Percentiles rank a stretch among this genome's conserved stretches.
Evolutionary conservation across 1,140 invertebrate genomes (phyloP).

Genomic region (Atta colombica): DNA sequence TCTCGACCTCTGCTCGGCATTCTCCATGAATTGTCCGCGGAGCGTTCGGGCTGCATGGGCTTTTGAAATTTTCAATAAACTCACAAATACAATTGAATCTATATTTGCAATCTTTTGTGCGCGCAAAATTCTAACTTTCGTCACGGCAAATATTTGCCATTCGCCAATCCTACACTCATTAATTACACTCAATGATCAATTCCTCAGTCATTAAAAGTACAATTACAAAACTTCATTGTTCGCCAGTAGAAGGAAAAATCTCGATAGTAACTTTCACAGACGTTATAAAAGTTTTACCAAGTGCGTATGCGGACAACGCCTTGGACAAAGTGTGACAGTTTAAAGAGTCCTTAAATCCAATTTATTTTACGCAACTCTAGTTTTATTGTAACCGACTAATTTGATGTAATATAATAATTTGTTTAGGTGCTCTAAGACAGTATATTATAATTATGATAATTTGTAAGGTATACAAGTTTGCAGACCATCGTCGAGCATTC

Average conservation of each 20-base stretch:
- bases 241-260: background rate
- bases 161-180: slow-evolving; percentile 22
- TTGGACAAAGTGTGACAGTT: background rate
- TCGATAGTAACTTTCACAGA: background rate
- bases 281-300: background rate
- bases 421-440: background rate
- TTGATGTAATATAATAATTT: background rate
- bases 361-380: background rate
- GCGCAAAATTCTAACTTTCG: slow-evolving; percentile 32
- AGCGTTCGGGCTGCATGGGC: slow-evolving; percentile 91
- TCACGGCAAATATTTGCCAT: slow-evolving; percentile 41
- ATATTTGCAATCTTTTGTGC: slow-evolving; percentile 20
- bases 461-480: background rate
- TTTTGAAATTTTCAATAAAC: slow-evolving; percentile 92
- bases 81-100: slow-evolving; percentile 49
- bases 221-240: slow-evolving; percentile 21
- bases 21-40: slow-evolving; percentile 90
- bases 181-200: slow-evolving; percentile 5
- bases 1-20: slow-evolving; percentile 91
- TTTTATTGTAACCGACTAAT: background rate
- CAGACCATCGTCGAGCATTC: background rate
- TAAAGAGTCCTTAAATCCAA: background rate
- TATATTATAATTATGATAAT: slow-evolving; percentile 5
- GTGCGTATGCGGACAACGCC: no score
- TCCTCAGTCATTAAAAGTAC: slow-evolving; percentile 21